Evolutionary conservation across 2,888 invertebrate species (phyloP), one percentile per base, ranked within the genome.

Genomic region (Dascillus cervinus): DNA sequence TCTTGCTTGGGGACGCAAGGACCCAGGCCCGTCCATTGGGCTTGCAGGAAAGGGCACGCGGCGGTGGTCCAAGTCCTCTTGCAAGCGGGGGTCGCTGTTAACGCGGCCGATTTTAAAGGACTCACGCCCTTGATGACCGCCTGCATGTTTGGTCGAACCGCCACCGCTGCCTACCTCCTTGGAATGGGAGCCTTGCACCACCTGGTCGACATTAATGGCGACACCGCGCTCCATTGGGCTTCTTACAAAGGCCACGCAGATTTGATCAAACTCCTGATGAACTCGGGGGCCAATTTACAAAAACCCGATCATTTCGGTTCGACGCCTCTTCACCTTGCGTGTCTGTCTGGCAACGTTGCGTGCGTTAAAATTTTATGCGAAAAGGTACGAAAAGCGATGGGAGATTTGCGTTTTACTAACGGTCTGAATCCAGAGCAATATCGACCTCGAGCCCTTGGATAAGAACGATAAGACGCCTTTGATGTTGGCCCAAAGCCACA

Each of bases 151-250:
- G 91, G 91, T 4, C 77, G 88, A 53, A 85, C 88, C 2, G 88
- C 89, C 5, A 84, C 91, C 0, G 90, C 90, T 0, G 90, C 90
- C 0, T 92, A 87, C 61, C 69, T 94, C 1, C 71, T 94, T 28
- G 91, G 91, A 13, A 89, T 86, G 78, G 90, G 89, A 2, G 90
- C 91, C 0, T 72, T 84, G 1, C 82, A 88, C 43, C 82, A 88
- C 53, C 69, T 89, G 25, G 83, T 86, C 1, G 92, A 94, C 52
- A 88, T 88, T 46, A 92, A 94, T 56, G 92, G 92, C 0, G 92
- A 94, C 54, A 89, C 88, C 0, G 91, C 92, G 0, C 66, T 92
- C 14, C 92, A 94, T 55, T 94, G 92, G 92, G 90, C 91, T 0
- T 87, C 91, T 0, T 92, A 92, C 61, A 92, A 92, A 63, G 92